phyloP scores from a whole-genome alignment of 2,113 vertebrate species.

The Heterochromis multidens region DNA sequence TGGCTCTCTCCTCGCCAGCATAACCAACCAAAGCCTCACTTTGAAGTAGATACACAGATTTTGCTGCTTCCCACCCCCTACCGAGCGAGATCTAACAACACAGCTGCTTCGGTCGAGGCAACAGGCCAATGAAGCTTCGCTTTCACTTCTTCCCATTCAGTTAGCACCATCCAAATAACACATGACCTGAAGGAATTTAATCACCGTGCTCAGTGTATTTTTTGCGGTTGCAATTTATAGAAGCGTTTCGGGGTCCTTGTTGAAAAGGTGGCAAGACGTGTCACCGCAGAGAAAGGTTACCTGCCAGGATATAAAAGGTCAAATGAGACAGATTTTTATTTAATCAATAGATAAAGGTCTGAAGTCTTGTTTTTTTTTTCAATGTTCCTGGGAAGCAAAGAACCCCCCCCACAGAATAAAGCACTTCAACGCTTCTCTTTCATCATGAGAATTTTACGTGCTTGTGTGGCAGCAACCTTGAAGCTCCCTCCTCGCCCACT shows the following conservation, averaged over 20 bases:
- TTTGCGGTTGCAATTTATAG: neutral
- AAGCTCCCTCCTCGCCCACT: constrained; percentile 38
- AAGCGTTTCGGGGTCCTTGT: neutral
- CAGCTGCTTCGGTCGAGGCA: constrained; percentile 22
- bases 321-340: constrained; percentile 19
- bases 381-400: constrained; percentile 18
- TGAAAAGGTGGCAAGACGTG: constrained; percentile 11
- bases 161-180: constrained; percentile 15
- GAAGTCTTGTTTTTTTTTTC: neutral
- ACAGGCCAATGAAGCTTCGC: neutral
- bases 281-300: constrained; percentile 30
- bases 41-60: constrained; percentile 31
- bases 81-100: constrained; percentile 38
- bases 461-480: constrained; percentile 41
- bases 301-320: constrained; percentile 4
- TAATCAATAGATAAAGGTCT: constrained; percentile 27
- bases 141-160: constrained; percentile 24
- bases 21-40: constrained; percentile 20
- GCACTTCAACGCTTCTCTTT: constrained; percentile 17
- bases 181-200: constrained; percentile 7
- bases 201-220: neutral
- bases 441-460: constrained; percentile 24
- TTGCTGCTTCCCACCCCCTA: neutral
- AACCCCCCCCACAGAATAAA: neutral
- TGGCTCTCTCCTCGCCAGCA: neutral